Conservation (phyloP, 53 echinoderm and acorn worm genomes). For the Holothuria scabra region DNA sequence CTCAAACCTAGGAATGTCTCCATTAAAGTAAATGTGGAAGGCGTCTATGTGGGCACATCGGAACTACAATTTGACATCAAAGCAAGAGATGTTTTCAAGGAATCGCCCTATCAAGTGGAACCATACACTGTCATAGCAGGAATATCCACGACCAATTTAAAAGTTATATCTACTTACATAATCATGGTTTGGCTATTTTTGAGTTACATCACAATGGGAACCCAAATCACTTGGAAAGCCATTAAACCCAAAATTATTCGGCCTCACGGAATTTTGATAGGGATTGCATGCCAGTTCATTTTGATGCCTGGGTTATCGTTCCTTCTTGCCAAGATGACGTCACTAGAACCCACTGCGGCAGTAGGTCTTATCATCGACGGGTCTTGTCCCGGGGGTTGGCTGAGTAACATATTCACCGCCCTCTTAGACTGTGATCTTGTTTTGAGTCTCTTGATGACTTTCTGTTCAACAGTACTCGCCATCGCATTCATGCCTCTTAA, state of each 20-base stretch:
- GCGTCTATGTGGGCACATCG: constrained; percentile 1
- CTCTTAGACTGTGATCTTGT: constrained; percentile 71
- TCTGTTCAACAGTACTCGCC: constrained; percentile 72
- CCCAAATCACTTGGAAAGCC: constrained; percentile 52
- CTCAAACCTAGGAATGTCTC: not conserved
- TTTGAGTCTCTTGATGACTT: constrained; percentile 75
- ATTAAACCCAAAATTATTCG: constrained; percentile 52
- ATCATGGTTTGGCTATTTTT: constrained; percentile 64
- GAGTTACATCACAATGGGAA: constrained; percentile 75
- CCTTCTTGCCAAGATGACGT: constrained; percentile 51
- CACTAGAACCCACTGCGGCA: constrained; percentile 57
- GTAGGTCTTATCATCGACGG: constrained; percentile 68
- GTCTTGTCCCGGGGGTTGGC: constrained; percentile 78
- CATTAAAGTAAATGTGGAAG: not conserved
- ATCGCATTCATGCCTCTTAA: constrained; percentile 74
- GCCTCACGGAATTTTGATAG: constrained; percentile 70
- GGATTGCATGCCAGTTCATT: constrained; percentile 72
- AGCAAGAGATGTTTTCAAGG: constrained; percentile 1
- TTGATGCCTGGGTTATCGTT: constrained; percentile 72
- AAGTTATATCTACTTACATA: constrained; percentile 46
- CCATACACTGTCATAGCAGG: not conserved
- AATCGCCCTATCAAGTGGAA: constrained; percentile 3
- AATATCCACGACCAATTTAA: not conserved
- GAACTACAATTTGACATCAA: not conserved
- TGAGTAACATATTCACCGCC: constrained; percentile 71